Base-by-base conservation (phyloP, 92 coral and sea anemone genomes). In the Bergia puertoricense region DNA sequence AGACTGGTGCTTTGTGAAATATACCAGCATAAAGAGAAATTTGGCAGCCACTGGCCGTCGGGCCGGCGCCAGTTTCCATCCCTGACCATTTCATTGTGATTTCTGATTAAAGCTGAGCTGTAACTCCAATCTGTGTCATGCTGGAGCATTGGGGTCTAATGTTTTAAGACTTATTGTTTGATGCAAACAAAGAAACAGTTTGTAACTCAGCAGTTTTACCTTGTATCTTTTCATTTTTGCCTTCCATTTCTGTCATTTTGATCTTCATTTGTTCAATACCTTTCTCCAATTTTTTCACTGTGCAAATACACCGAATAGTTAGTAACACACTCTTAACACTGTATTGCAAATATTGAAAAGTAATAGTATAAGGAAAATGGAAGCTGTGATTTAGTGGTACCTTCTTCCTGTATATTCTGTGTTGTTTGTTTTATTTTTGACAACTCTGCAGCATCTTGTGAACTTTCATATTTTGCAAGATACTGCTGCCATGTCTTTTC, bases 401-500 rank as follows among this genome's bases (percentile, higher is more conserved):
- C 93, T 91, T 93, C 90, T 76, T 93, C 85, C 84, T 91, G 77
- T 5, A 65, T 56, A 67, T 89, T 82, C 66, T 83, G 81, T 38
- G 95, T 93, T 57, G 88, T 88, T 76, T 77, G 86, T 91, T 95
- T 97, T 62, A 89, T 86, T 86, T 77, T 85, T 20, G 93, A 87
- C 82, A 97, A 87, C 42, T 95, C 94, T 66, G 68, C 86, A n/a
- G 99, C 96, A 81, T 82, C 73, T 88, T 81, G 91, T 66, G 90
- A 90, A 16, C 93, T 91, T 85, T 95, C 96, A 86, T 97, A 97
- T 42, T 89, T 85, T 69, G 74, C 81, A 56, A 89, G 88, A 81
- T 95, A 95, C 9, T 91, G 92, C 82, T 91, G 91, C 99, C 99
- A 97, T 42, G 80, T 94, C 4, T 89, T 92, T 87, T 91, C 89